Percentiles rank a stretch among this genome's conserved stretches.
These are phyloP conservation scores for Alectoris magna DNA, from an alignment of 2,797 vertebrate genomes.

Conservation along the genomic window DNA sequence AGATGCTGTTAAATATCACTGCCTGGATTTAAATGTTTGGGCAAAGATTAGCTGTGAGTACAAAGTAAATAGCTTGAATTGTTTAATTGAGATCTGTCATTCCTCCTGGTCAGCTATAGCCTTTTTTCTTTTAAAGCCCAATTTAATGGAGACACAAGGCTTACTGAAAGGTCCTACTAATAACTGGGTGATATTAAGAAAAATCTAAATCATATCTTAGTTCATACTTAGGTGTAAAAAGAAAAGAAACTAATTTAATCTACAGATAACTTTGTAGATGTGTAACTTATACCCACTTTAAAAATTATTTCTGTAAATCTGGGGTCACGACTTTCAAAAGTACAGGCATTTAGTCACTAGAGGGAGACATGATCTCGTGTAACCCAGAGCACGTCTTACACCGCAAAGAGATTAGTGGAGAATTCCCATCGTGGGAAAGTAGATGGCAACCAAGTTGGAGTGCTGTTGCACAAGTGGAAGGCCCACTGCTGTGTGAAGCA, in stretches of 20 bases:
- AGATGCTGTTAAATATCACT: constrained; percentile 32
- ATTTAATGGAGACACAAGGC: background rate
- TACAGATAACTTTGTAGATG: background rate
- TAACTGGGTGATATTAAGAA: background rate
- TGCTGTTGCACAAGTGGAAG: background rate
- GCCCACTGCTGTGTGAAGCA: background rate
- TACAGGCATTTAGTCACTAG: constrained; percentile 45
- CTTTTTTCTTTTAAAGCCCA: background rate
- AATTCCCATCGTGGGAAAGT: background rate
- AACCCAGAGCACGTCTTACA: background rate
- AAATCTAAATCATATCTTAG: background rate
- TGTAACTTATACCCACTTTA: background rate
- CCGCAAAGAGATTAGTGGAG: background rate
- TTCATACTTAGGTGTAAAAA: background rate
- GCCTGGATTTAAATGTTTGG: constrained; percentile 49
- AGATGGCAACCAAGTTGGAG: background rate
- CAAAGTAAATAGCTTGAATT: constrained; percentile 42
- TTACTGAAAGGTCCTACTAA: background rate
- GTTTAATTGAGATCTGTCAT: constrained; percentile 28
- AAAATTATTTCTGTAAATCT: background rate
- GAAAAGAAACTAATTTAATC: background rate
- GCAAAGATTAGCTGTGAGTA: constrained; percentile 40
- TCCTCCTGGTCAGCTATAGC: background rate
- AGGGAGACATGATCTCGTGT: constrained; percentile 23
- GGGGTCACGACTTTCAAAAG: constrained; percentile 23